A percentile compares a stretch with the other conserved stretches of the same genome.
Evolutionary conservation across 2,113 vertebrate genomes (phyloP).

Genomic region (Tringa solitaria): DNA sequence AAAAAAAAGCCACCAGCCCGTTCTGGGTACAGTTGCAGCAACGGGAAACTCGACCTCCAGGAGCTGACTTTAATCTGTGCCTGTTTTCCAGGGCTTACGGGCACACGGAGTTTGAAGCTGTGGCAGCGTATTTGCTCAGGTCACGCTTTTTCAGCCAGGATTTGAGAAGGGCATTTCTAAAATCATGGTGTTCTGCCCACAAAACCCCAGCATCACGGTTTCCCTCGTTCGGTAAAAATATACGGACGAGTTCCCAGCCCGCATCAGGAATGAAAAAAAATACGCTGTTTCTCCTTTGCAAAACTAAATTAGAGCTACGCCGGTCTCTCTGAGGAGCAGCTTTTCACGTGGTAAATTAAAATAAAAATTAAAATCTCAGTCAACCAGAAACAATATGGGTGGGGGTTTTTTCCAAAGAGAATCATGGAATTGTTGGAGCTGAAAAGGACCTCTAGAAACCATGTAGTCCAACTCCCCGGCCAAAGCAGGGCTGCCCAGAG

Average conservation of each 20-base stretch:
- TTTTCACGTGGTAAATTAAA: not conserved
- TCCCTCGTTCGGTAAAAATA: not conserved
- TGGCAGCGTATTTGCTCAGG: not conserved
- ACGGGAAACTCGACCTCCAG: not conserved
- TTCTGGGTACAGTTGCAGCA: not conserved
- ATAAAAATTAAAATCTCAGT: not conserved
- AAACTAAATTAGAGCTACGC: not conserved
- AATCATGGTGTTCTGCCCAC: not conserved
- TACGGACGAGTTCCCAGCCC: not conserved
- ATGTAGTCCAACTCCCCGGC: no score
- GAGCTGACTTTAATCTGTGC: not conserved
- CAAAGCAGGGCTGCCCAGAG: no score
- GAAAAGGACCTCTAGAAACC: no score
- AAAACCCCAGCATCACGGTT: not conserved
- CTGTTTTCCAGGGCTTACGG: not conserved
- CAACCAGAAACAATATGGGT: not conserved
- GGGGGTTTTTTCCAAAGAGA: not conserved
- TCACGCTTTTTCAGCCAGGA: not conserved
- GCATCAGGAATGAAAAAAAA: not conserved
- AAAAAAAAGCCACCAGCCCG: not conserved
- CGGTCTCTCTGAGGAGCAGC: not conserved
- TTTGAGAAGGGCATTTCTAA: constrained; percentile 11
- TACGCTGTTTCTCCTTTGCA: not conserved
- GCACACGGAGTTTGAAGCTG: not conserved
- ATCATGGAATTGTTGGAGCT: no score